Percentiles rank a stretch among this genome's conserved stretches.
Evolutionary conservation across 1,140 invertebrate species (phyloP).

Genomic region (Triops cancriformis): DNA sequence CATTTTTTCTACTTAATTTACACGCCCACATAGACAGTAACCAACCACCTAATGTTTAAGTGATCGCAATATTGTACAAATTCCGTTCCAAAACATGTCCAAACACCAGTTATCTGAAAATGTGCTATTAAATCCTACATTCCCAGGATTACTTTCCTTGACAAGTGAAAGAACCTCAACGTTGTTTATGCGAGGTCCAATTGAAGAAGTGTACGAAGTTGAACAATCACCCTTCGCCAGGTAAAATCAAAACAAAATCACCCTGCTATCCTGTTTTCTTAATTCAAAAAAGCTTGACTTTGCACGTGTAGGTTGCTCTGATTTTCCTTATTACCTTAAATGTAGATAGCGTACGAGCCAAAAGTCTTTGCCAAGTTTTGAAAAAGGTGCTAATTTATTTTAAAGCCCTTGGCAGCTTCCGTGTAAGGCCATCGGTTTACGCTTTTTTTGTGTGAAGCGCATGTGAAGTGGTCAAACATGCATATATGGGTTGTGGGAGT

Average conservation of each 20-base stretch:
- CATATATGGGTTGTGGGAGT: slow-evolving; percentile 9
- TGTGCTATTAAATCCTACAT: not conserved
- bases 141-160: not conserved
- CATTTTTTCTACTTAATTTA: no score
- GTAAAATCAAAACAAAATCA: not conserved
- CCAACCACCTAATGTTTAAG: not conserved
- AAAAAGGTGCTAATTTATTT: not conserved
- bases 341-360: no score
- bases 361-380: not conserved
- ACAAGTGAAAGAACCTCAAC: not conserved
- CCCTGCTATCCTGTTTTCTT: not conserved
- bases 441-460: not conserved
- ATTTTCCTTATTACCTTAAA: no score
- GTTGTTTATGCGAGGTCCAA: not conserved
- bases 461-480: not conserved
- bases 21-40: no score
- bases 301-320: not conserved
- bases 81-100: not conserved
- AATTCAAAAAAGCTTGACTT: not conserved
- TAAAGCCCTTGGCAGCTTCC: not conserved
- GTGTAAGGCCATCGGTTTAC: not conserved
- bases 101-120: not conserved
- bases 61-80: no score
- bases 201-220: not conserved
- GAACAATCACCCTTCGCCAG: not conserved